Evolutionary conservation across 1,140 invertebrate species (phyloP).

Genomic region (Melipona quadrifasciata): DNA sequence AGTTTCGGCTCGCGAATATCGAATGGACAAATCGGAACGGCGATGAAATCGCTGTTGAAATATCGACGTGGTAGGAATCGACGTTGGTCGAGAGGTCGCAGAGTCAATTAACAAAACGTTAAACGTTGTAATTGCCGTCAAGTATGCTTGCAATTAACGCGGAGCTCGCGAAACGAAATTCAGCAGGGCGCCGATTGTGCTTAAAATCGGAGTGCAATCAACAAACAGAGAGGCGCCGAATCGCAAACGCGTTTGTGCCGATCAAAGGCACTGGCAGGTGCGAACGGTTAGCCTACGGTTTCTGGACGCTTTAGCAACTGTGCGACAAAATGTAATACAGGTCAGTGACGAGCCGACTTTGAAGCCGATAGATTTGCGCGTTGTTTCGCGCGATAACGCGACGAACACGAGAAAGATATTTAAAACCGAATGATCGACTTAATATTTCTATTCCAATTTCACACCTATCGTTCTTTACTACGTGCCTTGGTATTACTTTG

Average conservation of each 20-base stretch:
- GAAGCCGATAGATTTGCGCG: background rate
- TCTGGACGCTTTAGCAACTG: conserved; percentile 23
- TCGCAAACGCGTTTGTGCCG: conserved; percentile 25
- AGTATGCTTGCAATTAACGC: conserved; percentile 23
- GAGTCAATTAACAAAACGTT: background rate
- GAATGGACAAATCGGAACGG: background rate
- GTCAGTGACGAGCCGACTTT: background rate
- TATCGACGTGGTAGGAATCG: background rate
- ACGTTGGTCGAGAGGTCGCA: too few relatives aligned
- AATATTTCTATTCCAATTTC: background rate
- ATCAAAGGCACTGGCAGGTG: conserved; percentile 23
- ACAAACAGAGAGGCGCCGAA: background rate
- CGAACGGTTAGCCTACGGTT: background rate
- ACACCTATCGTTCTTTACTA: background rate
- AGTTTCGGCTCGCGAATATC: background rate
- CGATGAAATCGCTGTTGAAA: background rate
- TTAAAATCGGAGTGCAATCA: conserved; percentile 31
- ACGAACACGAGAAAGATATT: background rate
- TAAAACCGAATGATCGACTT: too few relatives aligned
- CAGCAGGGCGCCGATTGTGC: background rate
- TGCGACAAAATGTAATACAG: background rate
- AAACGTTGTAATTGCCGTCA: conserved; percentile 7
- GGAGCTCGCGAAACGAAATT: conserved; percentile 3
- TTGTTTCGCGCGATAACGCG: background rate
- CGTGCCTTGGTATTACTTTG: background rate